Evolutionary conservation across 2,113 vertebrate genomes (phyloP), one percentile per base, ranked within the genome.

Genomic region (Chaenogobius annularis): DNA sequence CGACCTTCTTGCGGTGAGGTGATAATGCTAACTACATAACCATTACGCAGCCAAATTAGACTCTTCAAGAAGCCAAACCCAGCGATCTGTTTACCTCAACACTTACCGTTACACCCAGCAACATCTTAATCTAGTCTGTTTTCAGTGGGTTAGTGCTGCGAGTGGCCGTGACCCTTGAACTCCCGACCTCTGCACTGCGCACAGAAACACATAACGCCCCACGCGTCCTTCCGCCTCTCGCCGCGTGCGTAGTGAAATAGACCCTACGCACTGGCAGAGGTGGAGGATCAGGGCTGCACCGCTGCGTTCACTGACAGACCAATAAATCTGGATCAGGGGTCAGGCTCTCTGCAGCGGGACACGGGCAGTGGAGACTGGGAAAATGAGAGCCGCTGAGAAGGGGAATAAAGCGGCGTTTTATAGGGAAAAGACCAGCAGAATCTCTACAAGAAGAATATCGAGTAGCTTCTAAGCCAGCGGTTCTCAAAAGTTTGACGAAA

Each of bases 261-360:
- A 55, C 52, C 66, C 68, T 63, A 64, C 58, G 74, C 23, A 31
- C 74, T 59, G 35, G 50, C 72, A 76, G 66, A 76, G n/a, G 62
- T 70, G 14, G 17, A 50, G 50, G 69, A 80, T 74, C 75, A 82
- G 58, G 75, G 73, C 70, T 68, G 58, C 61, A 76, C 79, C 77
- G 83, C 78, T 83, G 75, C 72, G 83, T 68, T 76, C 76, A 73
- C 75, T 74, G 67, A 79, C 82, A 78, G 70, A 63, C 72, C 66
- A 83, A 86, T 85, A 74, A 67, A 85, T 87, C 81, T 83, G 46
- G 75, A 79, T 80, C 73, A 75, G 83, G 76, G 83, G 75, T 82
- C 66, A 17, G 73, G 73, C 77, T 74, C 83, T 83, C 35, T 58
- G 64, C 81, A 79, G 87, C 66, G 58, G 75, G 77, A 69, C 43